Base-by-base conservation (phyloP, 64 coral and sea anemone species). In the Cladopsammia gracilis region DNA sequence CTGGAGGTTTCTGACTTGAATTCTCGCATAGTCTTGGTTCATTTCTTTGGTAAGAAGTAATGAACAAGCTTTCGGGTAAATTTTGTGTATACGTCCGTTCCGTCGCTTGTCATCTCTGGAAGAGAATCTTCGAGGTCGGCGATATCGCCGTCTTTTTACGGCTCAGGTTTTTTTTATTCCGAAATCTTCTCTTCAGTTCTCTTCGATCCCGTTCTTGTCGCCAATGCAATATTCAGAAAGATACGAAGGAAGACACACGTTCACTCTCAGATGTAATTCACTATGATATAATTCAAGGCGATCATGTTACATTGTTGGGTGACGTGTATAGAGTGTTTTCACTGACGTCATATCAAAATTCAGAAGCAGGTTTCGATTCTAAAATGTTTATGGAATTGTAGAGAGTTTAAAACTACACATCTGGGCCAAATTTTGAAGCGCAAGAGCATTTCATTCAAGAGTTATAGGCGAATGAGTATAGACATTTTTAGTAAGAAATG, bases 21-120 rank as follows among this genome's bases (percentile, higher is more conserved):
- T 90, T 64, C 78, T 57, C 57, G 79, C 70, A 47, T 85, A 90
- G 58, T 95, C 87, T 68, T 95, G 90, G 26, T 90, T 95, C 62
- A n/a, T n/a, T 95, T 95, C 94, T 95, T 95, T 15, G 88, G 75
- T 19, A 95, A 25, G 65, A 92, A 96, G 62, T 96, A 77, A 10
- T 96, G 51, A 58, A 92, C 85, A 18, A 96, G 58, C 68, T 96
- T 96, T 76, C 59, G 75, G 34, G 79, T 89, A 13, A 96, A 53
- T 68, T 70, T 89, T 52, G 15, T 88, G 69, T 92, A 96, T 78
- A 81, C 87, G 13, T 52, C 88, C 8, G 70, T 11, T 4, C 85
- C 52, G 53, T 54, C 20, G 19, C 58, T 51, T 78, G 75, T 78
- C 7, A n/a, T 78, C 26, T 95, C 89, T 57, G 94, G 74, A 43